These are phyloP conservation scores for Gryllus bimaculatus DNA, from an alignment of 1,140 invertebrate genomes.

Conservation along the genomic window DNA sequence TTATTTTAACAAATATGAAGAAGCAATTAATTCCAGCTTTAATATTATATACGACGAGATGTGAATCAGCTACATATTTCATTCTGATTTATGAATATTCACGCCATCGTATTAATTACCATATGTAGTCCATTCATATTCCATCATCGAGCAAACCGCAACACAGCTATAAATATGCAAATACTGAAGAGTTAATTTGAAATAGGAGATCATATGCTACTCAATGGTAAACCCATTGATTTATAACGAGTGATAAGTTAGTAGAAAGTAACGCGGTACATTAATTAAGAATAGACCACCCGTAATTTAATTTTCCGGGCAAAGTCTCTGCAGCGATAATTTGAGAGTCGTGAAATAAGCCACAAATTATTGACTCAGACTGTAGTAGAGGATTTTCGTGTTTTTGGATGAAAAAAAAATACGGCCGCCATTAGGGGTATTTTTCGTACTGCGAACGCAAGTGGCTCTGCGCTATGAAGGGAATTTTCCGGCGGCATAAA, in stretches of 20 bases:
- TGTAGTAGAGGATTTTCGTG: background rate
- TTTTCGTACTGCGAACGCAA: background rate
- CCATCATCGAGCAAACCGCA: background rate
- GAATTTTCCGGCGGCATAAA: background rate
- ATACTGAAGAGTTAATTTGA: conserved; percentile 1
- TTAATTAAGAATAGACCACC: background rate
- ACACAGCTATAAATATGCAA: background rate
- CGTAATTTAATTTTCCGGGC: background rate
- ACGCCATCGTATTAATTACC: conserved; percentile 1
- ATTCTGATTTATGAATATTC: conserved; percentile 2
- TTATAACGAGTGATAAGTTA: background rate
- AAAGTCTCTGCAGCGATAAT: background rate
- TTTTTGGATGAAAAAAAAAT: background rate
- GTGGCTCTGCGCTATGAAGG: background rate
- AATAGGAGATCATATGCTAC: conserved; percentile 4
- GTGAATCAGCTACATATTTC: background rate
- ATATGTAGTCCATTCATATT: background rate
- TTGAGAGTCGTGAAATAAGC: background rate
- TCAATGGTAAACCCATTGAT: conserved; percentile 4
- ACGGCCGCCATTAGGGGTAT: background rate
- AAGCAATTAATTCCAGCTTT: conserved; percentile 5
- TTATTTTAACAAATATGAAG: background rate
- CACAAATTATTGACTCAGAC: background rate
- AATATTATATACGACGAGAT: conserved; percentile 1
- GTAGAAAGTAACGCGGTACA: background rate